These are phyloP conservation scores for Aramus guarauna DNA, from an alignment of 2,113 vertebrate species.

Conservation along the genomic window DNA sequence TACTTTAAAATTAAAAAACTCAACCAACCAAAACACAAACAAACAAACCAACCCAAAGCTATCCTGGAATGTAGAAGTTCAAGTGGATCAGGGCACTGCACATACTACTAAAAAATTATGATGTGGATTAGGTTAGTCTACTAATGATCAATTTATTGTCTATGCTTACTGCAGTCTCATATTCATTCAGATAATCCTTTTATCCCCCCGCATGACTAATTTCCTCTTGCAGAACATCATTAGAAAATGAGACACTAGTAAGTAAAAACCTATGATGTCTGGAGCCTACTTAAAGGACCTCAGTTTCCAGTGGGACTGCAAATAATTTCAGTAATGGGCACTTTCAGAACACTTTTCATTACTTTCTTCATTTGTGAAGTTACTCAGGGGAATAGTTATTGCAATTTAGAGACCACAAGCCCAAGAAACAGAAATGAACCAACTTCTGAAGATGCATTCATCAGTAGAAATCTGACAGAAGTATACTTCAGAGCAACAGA, in stretches of 20 bases:
- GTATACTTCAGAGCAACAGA: background rate
- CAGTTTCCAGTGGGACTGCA: background rate
- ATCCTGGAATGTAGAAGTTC: background rate
- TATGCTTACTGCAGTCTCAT: background rate
- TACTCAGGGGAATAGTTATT: background rate
- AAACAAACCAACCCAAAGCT: background rate
- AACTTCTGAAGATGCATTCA: constrained; percentile 20
- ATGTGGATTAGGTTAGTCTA: background rate
- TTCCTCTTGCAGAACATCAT: background rate
- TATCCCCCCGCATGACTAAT: background rate
- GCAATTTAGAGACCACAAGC: background rate
- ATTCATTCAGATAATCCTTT: constrained; percentile 7
- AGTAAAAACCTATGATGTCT: background rate
- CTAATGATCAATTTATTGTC: constrained; percentile 18
- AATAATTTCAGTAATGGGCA: constrained; percentile 43
- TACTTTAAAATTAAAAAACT: background rate
- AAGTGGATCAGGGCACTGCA: background rate
- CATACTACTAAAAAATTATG: background rate
- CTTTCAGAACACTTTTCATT: constrained; percentile 37
- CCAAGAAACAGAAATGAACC: constrained; percentile 30
- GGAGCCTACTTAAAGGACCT: constrained; percentile 18
- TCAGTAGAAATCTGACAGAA: constrained; percentile 1
- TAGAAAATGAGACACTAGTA: background rate
- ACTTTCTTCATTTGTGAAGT: constrained; percentile 18
- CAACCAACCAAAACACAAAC: background rate